Conservation (phyloP, 2,888 invertebrate genomes). For the Brenthis daphne region DNA sequence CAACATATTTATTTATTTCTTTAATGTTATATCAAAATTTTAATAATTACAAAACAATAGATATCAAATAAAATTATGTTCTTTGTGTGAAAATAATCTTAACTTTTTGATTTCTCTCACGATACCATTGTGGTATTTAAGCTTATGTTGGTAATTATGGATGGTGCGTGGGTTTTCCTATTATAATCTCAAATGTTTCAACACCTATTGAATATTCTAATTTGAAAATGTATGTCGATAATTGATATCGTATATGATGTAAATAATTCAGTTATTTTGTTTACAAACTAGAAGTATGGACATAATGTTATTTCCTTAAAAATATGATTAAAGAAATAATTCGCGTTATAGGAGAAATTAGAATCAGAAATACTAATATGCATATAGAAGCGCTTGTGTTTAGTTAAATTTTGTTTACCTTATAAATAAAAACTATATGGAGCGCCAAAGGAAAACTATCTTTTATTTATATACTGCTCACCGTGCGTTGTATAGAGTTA, state of each 20-base stretch:
- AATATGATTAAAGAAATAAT: neutral
- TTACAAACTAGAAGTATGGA: too few species aligned
- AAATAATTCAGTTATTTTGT: too few species aligned
- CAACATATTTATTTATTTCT: too few species aligned
- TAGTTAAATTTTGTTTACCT: neutral
- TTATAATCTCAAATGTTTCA: conserved; percentile 15
- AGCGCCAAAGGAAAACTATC: neutral
- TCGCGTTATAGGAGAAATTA: neutral
- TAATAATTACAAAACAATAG: neutral
- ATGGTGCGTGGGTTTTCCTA: conserved; percentile 27
- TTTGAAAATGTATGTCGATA: too few species aligned
- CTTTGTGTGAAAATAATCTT: conserved; percentile 1
- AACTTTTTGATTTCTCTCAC: conserved; percentile 24
- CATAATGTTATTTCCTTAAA: too few species aligned
- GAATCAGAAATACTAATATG: too few species aligned
- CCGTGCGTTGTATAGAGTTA: conserved; percentile 35
- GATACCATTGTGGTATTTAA: conserved; percentile 13
- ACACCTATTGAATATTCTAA: conserved; percentile 8
- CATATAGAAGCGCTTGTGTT: too few species aligned
- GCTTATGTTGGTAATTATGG: conserved; percentile 20
- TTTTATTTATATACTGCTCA: conserved; percentile 28
- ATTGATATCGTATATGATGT: too few species aligned
- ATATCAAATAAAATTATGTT: neutral
- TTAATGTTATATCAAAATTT: too few species aligned
- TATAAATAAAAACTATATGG: neutral